Evolutionary conservation across 2,888 invertebrate species (phyloP).

Genomic region (Eucriotettix oculatus): DNA sequence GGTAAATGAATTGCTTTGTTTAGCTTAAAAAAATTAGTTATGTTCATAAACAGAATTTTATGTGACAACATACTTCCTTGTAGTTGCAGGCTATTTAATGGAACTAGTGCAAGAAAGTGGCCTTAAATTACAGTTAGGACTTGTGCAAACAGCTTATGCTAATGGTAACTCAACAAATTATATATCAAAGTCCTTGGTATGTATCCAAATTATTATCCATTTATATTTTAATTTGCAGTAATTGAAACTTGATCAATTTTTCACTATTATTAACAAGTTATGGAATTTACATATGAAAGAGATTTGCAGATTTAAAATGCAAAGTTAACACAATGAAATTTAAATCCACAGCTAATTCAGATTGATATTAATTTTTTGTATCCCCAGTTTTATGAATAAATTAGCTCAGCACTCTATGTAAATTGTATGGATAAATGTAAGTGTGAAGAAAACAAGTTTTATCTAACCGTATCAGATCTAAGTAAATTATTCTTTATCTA

Average conservation of each 20-base stretch:
- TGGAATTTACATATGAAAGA: too few species aligned
- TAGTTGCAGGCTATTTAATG: conserved; percentile 51
- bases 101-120: conserved; percentile 29
- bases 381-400: too few species aligned
- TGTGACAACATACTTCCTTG: conserved; percentile 8
- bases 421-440: too few species aligned
- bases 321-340: too few species aligned
- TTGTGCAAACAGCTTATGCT: conserved; percentile 97
- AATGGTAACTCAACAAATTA: conserved; percentile 93
- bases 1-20: conserved; percentile 16
- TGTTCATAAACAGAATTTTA: neutral
- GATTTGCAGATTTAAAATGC: too few species aligned
- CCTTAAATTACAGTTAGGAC: conserved; percentile 55
- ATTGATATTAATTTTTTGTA: too few species aligned
- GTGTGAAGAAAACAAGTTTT: too few species aligned
- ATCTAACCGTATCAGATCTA: too few species aligned
- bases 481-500: too few species aligned
- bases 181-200: conserved; percentile 55
- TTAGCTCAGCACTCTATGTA: too few species aligned
- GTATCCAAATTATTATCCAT: conserved; percentile 11
- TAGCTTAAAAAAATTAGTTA: neutral
- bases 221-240: neutral
- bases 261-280: neutral
- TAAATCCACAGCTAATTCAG: too few species aligned
- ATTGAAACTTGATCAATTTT: neutral